These are phyloP conservation scores for Hemithea aestivaria DNA, from an alignment of 2,888 invertebrate species.

Conservation along the genomic window DNA sequence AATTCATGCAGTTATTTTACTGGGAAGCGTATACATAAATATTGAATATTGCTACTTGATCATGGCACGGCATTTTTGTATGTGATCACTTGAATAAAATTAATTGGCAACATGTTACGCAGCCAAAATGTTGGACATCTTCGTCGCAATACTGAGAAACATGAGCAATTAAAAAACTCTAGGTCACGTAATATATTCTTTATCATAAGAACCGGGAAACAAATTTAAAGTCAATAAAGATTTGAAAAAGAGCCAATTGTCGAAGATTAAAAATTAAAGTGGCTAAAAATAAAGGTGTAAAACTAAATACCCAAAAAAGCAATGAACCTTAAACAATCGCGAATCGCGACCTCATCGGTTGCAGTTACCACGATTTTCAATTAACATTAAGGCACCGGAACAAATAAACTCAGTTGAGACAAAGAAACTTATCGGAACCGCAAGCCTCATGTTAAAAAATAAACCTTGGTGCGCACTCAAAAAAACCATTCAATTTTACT, in stretches of 20 bases:
- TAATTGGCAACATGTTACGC: conserved; percentile 45
- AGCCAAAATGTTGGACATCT: conserved; percentile 40
- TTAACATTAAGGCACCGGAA: conserved; percentile 57
- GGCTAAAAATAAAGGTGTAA: conserved; percentile 18
- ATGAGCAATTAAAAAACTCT: conserved; percentile 39
- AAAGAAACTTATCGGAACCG: conserved; percentile 52
- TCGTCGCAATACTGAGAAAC: conserved; percentile 34
- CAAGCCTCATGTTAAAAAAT: conserved; percentile 44
- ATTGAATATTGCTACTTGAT: conserved; percentile 54
- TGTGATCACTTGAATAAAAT: conserved; percentile 49
- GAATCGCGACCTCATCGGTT: conserved; percentile 39
- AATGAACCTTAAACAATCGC: conserved; percentile 34
- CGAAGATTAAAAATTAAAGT: background rate
- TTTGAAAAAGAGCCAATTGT: too few relatives aligned
- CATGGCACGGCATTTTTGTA: conserved; percentile 39
- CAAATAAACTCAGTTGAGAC: conserved; percentile 52
- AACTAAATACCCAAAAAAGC: conserved; percentile 23
- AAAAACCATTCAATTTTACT: conserved; percentile 10
- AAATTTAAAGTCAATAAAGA: too few relatives aligned
- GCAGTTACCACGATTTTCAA: conserved; percentile 52
- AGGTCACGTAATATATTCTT: background rate
- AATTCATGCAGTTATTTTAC: conserved; percentile 51
- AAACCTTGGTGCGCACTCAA: conserved; percentile 26
- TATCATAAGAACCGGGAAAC: background rate
- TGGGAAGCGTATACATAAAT: conserved; percentile 51